Evolutionary conservation across 2,888 invertebrate genomes (phyloP).

Genomic region (Sinhomidia bicolor): DNA sequence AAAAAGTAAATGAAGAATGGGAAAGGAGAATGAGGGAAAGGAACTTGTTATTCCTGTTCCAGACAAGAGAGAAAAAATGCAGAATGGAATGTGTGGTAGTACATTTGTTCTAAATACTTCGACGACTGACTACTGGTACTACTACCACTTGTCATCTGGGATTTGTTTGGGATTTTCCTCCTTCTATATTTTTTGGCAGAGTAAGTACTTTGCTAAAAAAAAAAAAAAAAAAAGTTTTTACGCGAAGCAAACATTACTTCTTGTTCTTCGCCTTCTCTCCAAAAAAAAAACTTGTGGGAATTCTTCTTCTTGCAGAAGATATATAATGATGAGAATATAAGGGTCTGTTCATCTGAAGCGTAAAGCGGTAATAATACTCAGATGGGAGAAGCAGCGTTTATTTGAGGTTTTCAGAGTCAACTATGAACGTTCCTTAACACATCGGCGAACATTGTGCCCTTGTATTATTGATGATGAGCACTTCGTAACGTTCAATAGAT

Average conservation of each 20-base stretch:
- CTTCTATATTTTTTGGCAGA: neutral
- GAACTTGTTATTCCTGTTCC: constrained; percentile 22
- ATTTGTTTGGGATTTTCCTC: constrained; percentile 20
- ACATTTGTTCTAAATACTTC: too few relatives aligned
- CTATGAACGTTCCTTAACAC: neutral
- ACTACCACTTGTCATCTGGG: constrained; percentile 25
- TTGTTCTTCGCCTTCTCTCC: neutral
- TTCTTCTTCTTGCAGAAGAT: neutral
- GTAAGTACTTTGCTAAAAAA: constrained; percentile 33
- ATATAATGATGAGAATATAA: neutral
- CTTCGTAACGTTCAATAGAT: too few relatives aligned
- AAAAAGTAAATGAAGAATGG: constrained; percentile 17
- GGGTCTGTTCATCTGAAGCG: neutral
- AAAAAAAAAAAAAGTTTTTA: too few relatives aligned
- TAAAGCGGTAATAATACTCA: neutral
- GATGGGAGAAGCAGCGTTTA: neutral
- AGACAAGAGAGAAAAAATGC: neutral
- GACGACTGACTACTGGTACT: too few relatives aligned
- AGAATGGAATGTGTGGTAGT: constrained; percentile 16
- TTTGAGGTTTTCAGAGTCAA: neutral
- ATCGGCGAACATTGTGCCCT: neutral
- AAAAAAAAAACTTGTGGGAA: neutral
- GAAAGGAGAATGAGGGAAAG: neutral
- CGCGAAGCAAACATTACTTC: neutral
- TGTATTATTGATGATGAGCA: constrained; percentile 5